Evolutionary conservation across 2,797 vertebrate genomes (phyloP).

Genomic region (Paedocypris micromegethes): DNA sequence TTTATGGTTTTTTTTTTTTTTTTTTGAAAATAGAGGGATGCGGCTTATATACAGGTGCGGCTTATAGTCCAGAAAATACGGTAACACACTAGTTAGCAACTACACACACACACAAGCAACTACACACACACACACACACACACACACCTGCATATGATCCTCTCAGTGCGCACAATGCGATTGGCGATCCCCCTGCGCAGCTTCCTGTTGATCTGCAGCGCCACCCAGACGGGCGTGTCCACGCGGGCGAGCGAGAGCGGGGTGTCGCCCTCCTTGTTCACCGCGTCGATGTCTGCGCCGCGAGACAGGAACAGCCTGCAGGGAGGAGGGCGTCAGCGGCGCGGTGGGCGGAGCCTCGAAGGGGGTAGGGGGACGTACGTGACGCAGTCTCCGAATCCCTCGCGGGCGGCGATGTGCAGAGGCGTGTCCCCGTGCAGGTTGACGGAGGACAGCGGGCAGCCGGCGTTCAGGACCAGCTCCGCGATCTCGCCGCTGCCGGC

Average conservation of each 20-base stretch:
- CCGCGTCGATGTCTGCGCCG: conserved; percentile 80
- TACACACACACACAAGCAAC: too few species aligned
- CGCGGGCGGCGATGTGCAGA: conserved; percentile 84
- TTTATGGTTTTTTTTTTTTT: too few species aligned
- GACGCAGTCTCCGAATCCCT: conserved; percentile 82
- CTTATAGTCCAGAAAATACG: too few species aligned
- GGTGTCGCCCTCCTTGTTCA: conserved; percentile 87
- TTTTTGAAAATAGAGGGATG: too few species aligned
- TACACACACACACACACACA: not conserved
- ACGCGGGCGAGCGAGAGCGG: conserved; percentile 76
- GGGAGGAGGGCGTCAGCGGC: not conserved
- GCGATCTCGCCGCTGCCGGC: conserved; percentile 86
- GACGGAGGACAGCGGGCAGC: conserved; percentile 78
- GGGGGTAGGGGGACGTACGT: conserved; percentile 68
- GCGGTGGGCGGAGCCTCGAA: not conserved
- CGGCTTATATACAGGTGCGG: too few species aligned
- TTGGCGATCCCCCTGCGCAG: conserved; percentile 79
- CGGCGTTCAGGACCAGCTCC: conserved; percentile 82
- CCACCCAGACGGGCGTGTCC: conserved; percentile 88
- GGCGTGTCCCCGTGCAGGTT: conserved; percentile 90
- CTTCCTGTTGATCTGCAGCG: conserved; percentile 87
- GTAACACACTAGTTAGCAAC: too few species aligned
- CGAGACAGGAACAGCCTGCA: conserved; percentile 84
- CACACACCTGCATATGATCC: conserved; percentile 81
- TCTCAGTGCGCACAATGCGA: conserved; percentile 78